A percentile compares a stretch with the other conserved stretches of the same genome.
phyloP scores from a whole-genome alignment of 2,797 vertebrate species.

The Acropternis orthonyx region DNA sequence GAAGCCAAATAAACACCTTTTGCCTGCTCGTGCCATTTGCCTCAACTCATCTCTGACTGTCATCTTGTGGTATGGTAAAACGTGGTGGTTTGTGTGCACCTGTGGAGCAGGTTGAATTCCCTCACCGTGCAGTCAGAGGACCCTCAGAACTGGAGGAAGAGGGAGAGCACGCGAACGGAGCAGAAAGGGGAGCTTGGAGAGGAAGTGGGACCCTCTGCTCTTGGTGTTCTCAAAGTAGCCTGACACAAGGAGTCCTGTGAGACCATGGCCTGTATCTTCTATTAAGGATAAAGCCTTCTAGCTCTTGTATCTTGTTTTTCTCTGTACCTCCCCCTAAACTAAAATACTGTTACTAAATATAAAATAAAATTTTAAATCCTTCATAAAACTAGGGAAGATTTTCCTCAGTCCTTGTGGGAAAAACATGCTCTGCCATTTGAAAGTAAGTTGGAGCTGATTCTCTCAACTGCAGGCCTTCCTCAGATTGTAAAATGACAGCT shows the following conservation, averaged over 20 bases:
- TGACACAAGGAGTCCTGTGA: background rate
- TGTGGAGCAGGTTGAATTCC: background rate
- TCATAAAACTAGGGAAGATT: background rate
- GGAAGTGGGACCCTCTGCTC: background rate
- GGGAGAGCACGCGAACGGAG: background rate
- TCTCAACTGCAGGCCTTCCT: background rate
- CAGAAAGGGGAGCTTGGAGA: background rate
- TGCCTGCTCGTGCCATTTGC: background rate
- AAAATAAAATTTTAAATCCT: background rate
- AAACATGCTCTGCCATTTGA: background rate
- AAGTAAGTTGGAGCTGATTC: background rate
- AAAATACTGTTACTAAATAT: background rate
- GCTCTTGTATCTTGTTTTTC: background rate
- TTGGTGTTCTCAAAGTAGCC: background rate
- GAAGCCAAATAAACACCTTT: background rate
- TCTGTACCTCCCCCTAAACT: background rate
- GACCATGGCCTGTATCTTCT: background rate
- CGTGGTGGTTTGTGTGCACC: fast-evolving
- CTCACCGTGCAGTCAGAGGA: background rate
- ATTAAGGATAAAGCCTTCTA: background rate
- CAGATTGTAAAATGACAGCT: background rate
- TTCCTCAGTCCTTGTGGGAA: background rate
- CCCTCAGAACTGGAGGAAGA: background rate
- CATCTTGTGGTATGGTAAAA: background rate
- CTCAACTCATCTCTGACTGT: background rate